Evolutionary conservation across 2,797 vertebrate species (phyloP).

Genomic region (Xerus rutilus): DNA sequence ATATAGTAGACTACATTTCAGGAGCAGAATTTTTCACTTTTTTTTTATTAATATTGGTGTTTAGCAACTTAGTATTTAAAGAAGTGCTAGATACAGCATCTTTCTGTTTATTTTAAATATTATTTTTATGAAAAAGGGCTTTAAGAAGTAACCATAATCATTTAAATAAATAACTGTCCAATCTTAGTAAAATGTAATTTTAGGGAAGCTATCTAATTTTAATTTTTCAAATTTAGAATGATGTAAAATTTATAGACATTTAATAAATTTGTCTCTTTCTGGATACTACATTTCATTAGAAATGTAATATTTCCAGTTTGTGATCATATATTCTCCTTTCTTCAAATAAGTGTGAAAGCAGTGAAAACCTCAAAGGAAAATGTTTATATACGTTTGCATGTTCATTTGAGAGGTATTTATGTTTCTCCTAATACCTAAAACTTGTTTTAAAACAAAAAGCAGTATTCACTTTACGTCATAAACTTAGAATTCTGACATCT

Average conservation of each 20-base stretch:
- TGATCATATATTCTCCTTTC: constrained; percentile 41
- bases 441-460: constrained; percentile 48
- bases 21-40: constrained; percentile 69
- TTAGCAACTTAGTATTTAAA: constrained; percentile 79
- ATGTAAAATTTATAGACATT: constrained; percentile 65
- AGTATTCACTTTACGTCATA: constrained; percentile 63
- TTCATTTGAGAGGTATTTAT: constrained; percentile 39
- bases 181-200: constrained; percentile 72
- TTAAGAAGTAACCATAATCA: constrained; percentile 71
- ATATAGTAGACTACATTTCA: constrained; percentile 73
- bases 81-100: constrained; percentile 76
- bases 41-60: constrained; percentile 75
- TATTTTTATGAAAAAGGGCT: constrained; percentile 82
- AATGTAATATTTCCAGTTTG: constrained; percentile 57
- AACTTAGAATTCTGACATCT: constrained; percentile 38
- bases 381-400: not conserved
- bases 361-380: constrained; percentile 59
- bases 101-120: constrained; percentile 72
- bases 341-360: constrained; percentile 44
- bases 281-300: constrained; percentile 61
- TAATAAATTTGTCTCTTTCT: constrained; percentile 35
- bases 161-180: constrained; percentile 62
- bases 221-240: constrained; percentile 61
- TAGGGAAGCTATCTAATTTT: not conserved
- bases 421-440: constrained; percentile 57